Evolutionary conservation across 1,140 invertebrate species (phyloP).

Genomic region (Ceratina japonica): DNA sequence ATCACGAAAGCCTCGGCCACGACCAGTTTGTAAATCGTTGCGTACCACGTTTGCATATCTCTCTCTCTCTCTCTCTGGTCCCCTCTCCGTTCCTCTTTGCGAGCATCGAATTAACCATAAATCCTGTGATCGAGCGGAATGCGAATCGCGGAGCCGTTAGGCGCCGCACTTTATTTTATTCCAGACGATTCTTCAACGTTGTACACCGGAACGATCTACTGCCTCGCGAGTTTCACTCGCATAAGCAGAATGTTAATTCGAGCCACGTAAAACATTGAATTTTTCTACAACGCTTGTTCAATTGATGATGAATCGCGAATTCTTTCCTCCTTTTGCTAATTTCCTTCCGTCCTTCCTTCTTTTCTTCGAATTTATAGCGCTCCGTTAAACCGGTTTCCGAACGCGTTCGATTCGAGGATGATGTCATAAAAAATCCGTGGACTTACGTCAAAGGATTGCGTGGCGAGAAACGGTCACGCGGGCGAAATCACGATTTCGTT

Average conservation of each 20-base stretch:
- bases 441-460: constrained; percentile 1
- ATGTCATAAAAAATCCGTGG: constrained; percentile 28
- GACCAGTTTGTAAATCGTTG: constrained; percentile 19
- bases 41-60: neutral
- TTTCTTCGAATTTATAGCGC: neutral
- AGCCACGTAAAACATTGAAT: too few species aligned
- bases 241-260: too few species aligned
- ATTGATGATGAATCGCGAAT: too few species aligned
- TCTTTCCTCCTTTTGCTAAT: neutral
- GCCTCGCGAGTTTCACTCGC: neutral
- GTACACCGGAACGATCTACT: neutral
- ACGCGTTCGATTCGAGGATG: neutral
- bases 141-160: constrained; percentile 14
- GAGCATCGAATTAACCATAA: constrained; percentile 28
- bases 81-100: too few species aligned
- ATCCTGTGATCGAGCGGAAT: constrained; percentile 25
- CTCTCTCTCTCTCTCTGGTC: neutral
- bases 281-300: too few species aligned
- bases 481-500: constrained; percentile 27
- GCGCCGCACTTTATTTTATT: neutral
- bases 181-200: neutral
- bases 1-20: neutral
- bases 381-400: constrained; percentile 7
- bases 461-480: constrained; percentile 4
- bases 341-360: neutral